Evolutionary conservation across 2,888 invertebrate genomes (phyloP).

Genomic region (Meloe dianella): DNA sequence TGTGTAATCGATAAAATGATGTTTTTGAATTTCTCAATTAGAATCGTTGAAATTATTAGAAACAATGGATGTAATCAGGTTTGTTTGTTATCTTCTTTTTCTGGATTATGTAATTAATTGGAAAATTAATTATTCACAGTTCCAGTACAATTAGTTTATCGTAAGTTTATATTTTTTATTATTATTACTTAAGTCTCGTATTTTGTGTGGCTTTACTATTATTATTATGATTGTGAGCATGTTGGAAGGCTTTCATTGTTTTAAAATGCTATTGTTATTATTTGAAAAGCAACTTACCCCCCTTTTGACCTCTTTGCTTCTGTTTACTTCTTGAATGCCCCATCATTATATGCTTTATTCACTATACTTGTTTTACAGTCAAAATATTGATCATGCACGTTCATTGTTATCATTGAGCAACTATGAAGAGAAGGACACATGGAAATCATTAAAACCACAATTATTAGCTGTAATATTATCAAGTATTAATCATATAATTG

Average conservation of each 20-base stretch:
- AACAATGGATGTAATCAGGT: slow-evolving; percentile 1
- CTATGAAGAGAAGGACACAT: slow-evolving; percentile 53
- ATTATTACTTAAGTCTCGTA: too few relatives aligned
- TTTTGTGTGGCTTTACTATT: neutral
- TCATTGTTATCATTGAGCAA: slow-evolving; percentile 49
- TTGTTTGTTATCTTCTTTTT: neutral
- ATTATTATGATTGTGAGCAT: too few relatives aligned
- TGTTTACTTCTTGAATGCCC: too few relatives aligned
- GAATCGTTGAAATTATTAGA: neutral
- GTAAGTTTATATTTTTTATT: neutral
- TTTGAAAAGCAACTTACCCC: too few relatives aligned
- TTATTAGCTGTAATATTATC: slow-evolving; percentile 62
- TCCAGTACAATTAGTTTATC: neutral
- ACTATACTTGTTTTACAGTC: neutral
- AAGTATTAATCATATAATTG: slow-evolving; percentile 65
- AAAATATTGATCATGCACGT: neutral
- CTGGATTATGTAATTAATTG: neutral
- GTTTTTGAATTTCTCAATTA: neutral
- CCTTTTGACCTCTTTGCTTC: neutral
- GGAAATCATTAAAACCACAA: slow-evolving; percentile 59
- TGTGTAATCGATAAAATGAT: neutral
- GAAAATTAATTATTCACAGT: neutral
- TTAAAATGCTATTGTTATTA: too few relatives aligned
- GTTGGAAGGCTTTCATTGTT: too few relatives aligned
- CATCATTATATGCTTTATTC: too few relatives aligned